phyloP scores from a whole-genome alignment of 1,140 invertebrate species.

The Bursaphelenchus mucronatus region DNA sequence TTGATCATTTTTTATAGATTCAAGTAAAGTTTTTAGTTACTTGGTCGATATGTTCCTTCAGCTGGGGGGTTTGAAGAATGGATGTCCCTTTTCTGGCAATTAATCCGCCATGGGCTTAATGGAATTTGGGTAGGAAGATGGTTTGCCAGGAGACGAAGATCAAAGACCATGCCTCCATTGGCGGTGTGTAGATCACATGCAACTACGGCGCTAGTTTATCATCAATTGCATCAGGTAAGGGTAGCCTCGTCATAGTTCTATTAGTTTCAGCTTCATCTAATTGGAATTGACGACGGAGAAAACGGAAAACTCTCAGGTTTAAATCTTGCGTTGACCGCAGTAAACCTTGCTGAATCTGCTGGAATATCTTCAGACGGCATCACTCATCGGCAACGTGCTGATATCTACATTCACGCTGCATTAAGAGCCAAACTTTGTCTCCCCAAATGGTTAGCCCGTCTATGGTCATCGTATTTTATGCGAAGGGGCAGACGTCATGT shows the following conservation, averaged over 20 bases:
- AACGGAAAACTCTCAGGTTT: constrained; percentile 35
- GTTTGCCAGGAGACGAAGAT: constrained; percentile 46
- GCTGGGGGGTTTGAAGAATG: constrained; percentile 47
- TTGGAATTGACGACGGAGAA: constrained; percentile 42
- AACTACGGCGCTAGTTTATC: constrained; percentile 57
- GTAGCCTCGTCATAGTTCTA: constrained; percentile 7
- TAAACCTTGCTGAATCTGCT: constrained; percentile 56
- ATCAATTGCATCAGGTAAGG: constrained; percentile 55
- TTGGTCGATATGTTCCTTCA: constrained; percentile 47
- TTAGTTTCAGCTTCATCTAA: constrained; percentile 45
- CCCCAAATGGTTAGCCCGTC: constrained; percentile 36
- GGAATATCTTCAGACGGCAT: constrained; percentile 51
- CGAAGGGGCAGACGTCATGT: constrained; percentile 41
- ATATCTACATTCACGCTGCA: constrained; percentile 58
- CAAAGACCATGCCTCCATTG: constrained; percentile 31
- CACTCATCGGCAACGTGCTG: constrained; percentile 46
- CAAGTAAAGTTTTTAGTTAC: constrained; percentile 31
- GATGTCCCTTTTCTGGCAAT: constrained; percentile 53
- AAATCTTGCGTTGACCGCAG: constrained; percentile 52
- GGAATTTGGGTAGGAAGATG: constrained; percentile 56
- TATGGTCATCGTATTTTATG: constrained; percentile 50
- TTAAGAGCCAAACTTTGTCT: constrained; percentile 37
- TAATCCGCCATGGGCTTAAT: constrained; percentile 55
- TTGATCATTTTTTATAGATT: not conserved
- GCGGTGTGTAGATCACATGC: constrained; percentile 55